Percentiles rank a stretch among this genome's conserved stretches.
Evolutionary conservation across 2,797 vertebrate species (phyloP).

Genomic region (Premnoplex brunnescens): DNA sequence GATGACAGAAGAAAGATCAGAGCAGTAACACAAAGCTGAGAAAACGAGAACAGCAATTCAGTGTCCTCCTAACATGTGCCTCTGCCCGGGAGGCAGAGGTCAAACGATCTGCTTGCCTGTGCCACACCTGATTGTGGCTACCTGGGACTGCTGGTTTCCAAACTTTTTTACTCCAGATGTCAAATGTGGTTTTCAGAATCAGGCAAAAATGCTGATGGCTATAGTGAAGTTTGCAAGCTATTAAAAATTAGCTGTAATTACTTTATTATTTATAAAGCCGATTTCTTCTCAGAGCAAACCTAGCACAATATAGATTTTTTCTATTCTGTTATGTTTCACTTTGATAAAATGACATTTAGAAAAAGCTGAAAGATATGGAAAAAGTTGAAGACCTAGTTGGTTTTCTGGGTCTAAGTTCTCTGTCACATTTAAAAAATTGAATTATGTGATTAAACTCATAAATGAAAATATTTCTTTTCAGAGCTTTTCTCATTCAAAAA

Average conservation of each 20-base stretch:
- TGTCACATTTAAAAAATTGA: neutral
- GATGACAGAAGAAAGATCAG: neutral
- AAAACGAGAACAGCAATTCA: neutral
- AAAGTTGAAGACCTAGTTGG: neutral
- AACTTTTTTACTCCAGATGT: neutral
- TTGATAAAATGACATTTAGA: neutral
- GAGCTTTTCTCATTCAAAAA: neutral
- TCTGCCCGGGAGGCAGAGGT: neutral
- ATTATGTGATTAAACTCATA: neutral
- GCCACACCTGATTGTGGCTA: accelerated
- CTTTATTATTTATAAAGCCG: neutral
- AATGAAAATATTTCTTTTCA: neutral
- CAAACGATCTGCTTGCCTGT: accelerated
- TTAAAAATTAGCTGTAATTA: neutral
- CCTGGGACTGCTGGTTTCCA: neutral
- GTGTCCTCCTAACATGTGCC: neutral
- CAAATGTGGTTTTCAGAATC: neutral
- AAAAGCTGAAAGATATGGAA: neutral
- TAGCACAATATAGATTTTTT: neutral
- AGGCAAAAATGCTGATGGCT: neutral
- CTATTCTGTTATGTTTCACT: neutral
- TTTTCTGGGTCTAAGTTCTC: neutral
- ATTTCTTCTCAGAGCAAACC: neutral
- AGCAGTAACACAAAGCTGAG: neutral
- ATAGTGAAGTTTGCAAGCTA: neutral